A percentile compares a stretch with the other conserved stretches of the same genome.
Evolutionary conservation across 2,888 invertebrate species (phyloP).

Genomic region (Timandra comae): DNA sequence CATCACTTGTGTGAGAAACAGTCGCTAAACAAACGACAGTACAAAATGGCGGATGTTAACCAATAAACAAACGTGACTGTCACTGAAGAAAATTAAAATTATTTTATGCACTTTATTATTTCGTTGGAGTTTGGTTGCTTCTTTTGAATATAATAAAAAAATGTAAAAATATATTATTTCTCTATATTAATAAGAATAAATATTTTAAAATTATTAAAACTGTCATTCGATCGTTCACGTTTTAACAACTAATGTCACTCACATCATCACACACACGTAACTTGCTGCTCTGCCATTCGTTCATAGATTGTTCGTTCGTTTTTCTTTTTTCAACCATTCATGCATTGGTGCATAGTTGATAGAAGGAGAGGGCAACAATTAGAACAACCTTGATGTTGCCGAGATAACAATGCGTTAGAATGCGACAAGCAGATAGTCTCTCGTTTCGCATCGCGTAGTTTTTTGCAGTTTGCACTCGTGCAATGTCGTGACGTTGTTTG

Average conservation of each 20-base stretch:
- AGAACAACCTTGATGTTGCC: no score
- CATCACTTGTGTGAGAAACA: constrained; percentile 63
- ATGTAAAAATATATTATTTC: constrained; percentile 59
- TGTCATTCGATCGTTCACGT: constrained; percentile 70
- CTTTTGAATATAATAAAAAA: constrained; percentile 53
- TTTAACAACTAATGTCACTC: constrained; percentile 43
- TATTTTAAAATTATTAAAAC: constrained; percentile 59
- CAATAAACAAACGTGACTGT: constrained; percentile 75
- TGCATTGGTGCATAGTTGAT: no score
- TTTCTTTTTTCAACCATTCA: no score
- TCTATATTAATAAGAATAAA: constrained; percentile 53
- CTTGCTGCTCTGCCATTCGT: neutral
- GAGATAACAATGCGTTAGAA: no score
- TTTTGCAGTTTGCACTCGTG: no score
- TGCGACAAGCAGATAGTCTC: no score
- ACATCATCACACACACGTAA: constrained; percentile 5
- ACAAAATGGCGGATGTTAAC: constrained; percentile 77
- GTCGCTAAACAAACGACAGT: constrained; percentile 76
- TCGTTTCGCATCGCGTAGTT: no score
- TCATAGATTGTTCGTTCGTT: no score
- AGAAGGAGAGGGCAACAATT: no score
- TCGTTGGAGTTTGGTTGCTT: constrained; percentile 25
- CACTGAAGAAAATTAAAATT: constrained; percentile 45
- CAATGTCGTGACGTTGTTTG: no score
- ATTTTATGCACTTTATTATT: constrained; percentile 18